Conservation (phyloP, 1,140 invertebrate species). For the Fopius arisanus region DNA sequence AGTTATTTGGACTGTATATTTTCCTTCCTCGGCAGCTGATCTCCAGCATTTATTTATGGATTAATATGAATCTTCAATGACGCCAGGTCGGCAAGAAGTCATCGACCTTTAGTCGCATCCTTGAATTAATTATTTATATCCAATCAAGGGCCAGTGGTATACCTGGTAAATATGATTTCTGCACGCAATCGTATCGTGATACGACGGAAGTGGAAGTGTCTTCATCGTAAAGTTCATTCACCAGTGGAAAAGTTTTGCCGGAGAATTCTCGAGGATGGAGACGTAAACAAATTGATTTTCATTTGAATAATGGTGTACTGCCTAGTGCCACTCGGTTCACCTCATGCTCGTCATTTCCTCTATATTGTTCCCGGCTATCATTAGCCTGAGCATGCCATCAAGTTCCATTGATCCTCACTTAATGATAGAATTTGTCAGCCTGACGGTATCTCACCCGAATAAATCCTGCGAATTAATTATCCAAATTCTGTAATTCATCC, state of each 20-base stretch:
- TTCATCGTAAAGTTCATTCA: slow-evolving; percentile 15
- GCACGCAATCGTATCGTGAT: slow-evolving; percentile 19
- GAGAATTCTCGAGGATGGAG: not conserved
- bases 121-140: slow-evolving; percentile 12
- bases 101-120: not conserved
- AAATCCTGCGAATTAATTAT: too few species aligned
- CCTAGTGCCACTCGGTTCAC: slow-evolving; percentile 11
- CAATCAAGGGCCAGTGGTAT: not conserved
- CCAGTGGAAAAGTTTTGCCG: slow-evolving; percentile 5
- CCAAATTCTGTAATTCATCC: too few species aligned
- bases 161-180: not conserved
- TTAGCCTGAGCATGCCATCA: not conserved
- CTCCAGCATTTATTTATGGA: not conserved
- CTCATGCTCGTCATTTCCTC: not conserved
- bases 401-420: slow-evolving; percentile 22
- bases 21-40: too few species aligned
- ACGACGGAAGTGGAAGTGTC: not conserved
- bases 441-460: too few species aligned
- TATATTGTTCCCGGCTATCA: not conserved
- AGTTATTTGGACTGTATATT: too few species aligned
- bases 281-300: not conserved
- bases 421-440: too few species aligned
- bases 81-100: not conserved
- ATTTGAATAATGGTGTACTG: slow-evolving; percentile 1
- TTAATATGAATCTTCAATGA: not conserved